These are phyloP conservation scores for Oreochromis niloticus DNA, from an alignment of 2,113 vertebrate genomes.

Conservation along the genomic window DNA sequence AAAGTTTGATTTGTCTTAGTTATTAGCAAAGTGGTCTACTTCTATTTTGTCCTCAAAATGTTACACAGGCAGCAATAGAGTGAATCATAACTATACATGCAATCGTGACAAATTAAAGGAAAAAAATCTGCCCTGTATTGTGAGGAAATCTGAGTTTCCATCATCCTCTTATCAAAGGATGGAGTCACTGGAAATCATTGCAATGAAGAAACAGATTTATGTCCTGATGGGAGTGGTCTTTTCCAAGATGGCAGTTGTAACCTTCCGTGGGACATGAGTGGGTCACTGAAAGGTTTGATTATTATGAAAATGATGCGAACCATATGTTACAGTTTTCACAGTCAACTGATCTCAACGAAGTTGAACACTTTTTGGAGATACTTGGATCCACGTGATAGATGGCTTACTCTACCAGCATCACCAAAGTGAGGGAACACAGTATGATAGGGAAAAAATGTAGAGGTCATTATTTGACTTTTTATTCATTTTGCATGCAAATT, in stretches of 20 bases:
- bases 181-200: not conserved
- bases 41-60: not conserved
- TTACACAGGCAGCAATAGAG: not conserved
- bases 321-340: not conserved
- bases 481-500: not conserved
- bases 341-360: not conserved
- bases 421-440: not conserved
- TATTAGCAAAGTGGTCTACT: not conserved
- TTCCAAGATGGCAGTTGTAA: not conserved
- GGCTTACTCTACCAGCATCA: not conserved
- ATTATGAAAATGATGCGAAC: not conserved
- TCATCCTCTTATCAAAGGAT: not conserved
- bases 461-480: not conserved
- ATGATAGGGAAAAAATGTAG: not conserved
- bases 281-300: not conserved
- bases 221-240: not conserved
- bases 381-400: not conserved
- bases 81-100: not conserved
- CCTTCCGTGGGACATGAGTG: not conserved
- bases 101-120: not conserved
- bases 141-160: not conserved
- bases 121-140: not conserved
- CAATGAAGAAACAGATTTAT: not conserved
- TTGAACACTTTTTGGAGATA: not conserved
- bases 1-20: not conserved